Base-by-base conservation (phyloP, 2,113 vertebrate genomes). In the Recurvirostra avosetta region DNA sequence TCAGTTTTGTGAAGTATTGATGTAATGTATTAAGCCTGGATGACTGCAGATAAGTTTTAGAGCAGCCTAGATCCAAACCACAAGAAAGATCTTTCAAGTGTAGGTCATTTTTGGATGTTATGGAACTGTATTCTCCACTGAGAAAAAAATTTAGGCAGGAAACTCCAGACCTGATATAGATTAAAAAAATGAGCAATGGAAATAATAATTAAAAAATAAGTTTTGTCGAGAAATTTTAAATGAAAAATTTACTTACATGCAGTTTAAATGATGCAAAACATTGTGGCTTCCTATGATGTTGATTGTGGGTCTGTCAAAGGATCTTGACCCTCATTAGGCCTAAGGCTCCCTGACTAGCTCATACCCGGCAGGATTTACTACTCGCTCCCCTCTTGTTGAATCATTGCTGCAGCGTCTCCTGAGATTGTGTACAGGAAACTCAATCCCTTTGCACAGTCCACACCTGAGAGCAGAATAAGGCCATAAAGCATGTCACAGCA, bases 1-100 rank as follows among this genome's bases (percentile, higher is more conserved):
- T 94, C 89, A 96, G 90, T 90, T 95, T 88, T 91, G 77, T 90
- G 71, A 84, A 93, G 75, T n/a, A 61, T 34, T 95, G 82, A 88
- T 94, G 85, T 83, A 94, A 90, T 41, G 79, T 50, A 55, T 66
- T 92, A 79, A 86, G 45, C 70, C 67, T 90, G 85, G 72, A 53
- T 93, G 75, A 83, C 62, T 86, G 55, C 63, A 88, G 67, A 84
- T 41, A 79, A 76, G 47, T 68, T 93, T 86, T 73, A 90, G 78
- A 93, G 38, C 74, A 91, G 40, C 62, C 71, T 59, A 43, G 50
- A 94, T 86, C 38, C 52, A 83, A 93, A 55, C 12, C 59, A 68
- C 66, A 76, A 36, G 32, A 55, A 88, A 95, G 27, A 15, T 23
- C 63, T 92, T 96, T 92, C 34, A 71, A 77, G 58, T 66, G 9